A percentile compares a stretch with the other conserved stretches of the same genome.
phyloP scores from a whole-genome alignment of 2,113 vertebrate species.

The Morone saxatilis region DNA sequence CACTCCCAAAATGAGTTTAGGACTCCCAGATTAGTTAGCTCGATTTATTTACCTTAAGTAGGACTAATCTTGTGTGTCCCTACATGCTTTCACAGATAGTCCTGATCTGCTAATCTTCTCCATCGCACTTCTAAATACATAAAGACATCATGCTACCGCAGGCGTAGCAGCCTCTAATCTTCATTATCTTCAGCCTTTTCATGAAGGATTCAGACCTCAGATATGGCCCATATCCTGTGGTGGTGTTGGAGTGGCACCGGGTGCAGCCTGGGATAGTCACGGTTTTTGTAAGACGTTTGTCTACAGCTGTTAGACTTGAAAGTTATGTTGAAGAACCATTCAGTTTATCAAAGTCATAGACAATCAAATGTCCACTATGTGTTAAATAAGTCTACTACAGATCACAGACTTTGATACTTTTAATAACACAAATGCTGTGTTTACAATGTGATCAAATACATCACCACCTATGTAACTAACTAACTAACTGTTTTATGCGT shows the following conservation, averaged over 20 bases:
- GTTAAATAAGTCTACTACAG: not conserved
- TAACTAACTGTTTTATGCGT: not conserved
- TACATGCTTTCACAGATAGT: not conserved
- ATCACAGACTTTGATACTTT: not conserved
- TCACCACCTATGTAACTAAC: not conserved
- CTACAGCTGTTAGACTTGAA: not conserved
- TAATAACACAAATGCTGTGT: not conserved
- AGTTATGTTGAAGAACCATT: not conserved
- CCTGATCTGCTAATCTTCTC: not conserved
- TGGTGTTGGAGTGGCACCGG: not conserved
- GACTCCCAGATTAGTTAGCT: not conserved
- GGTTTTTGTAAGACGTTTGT: not conserved
- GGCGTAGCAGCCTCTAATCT: not conserved
- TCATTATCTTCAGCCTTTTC: not conserved
- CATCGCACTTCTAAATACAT: too few relatives aligned
- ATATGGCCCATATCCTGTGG: not conserved
- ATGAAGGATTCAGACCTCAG: not conserved
- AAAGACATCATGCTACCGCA: not conserved
- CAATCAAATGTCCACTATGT: not conserved
- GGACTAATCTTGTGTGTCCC: not conserved
- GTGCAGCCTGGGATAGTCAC: not conserved
- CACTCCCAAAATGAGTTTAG: slow-evolving; percentile 33
- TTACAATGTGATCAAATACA: not conserved
- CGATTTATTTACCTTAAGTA: not conserved
- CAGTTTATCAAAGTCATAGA: not conserved